These are phyloP conservation scores for Sminthurides bifidus DNA, from an alignment of 1,140 invertebrate species.

Conservation along the genomic window DNA sequence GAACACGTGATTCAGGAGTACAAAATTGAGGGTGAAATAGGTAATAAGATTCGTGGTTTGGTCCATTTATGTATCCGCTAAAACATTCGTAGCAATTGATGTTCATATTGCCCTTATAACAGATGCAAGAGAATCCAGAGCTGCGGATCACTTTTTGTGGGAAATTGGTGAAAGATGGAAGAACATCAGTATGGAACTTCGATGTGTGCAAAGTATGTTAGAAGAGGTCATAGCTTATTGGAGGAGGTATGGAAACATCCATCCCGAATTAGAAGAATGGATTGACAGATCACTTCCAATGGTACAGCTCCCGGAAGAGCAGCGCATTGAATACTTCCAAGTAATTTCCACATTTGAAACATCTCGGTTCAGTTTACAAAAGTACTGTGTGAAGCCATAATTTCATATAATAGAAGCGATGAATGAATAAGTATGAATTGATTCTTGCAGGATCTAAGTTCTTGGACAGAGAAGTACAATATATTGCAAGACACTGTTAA, in stretches of 20 bases:
- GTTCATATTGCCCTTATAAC: too few species aligned
- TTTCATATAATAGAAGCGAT: too few species aligned
- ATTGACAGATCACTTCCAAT: constrained; percentile 64
- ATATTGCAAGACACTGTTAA: constrained; percentile 69
- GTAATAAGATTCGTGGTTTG: constrained; percentile 43
- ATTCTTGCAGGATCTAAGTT: constrained; percentile 66
- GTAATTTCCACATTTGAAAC: constrained; percentile 30
- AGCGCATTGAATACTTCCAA: constrained; percentile 64
- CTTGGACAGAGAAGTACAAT: constrained; percentile 80
- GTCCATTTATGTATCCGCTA: neutral
- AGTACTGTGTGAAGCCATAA: too few species aligned
- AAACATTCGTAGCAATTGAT: too few species aligned
- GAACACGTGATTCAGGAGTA: constrained; percentile 83
- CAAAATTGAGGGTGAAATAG: constrained; percentile 68
- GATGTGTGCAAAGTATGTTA: constrained; percentile 74
- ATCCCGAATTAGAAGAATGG: constrained; percentile 66
- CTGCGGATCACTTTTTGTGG: constrained; percentile 70
- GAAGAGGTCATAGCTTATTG: constrained; percentile 81
- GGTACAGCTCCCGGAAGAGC: constrained; percentile 62
- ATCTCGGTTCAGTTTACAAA: neutral
- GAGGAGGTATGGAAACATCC: constrained; percentile 63
- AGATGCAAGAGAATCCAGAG: constrained; percentile 59
- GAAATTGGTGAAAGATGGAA: constrained; percentile 81
- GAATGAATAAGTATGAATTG: too few species aligned
- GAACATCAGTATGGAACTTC: constrained; percentile 73